phyloP scores from a whole-genome alignment of 2,888 invertebrate species.

The Drosophila meridionalis region DNA sequence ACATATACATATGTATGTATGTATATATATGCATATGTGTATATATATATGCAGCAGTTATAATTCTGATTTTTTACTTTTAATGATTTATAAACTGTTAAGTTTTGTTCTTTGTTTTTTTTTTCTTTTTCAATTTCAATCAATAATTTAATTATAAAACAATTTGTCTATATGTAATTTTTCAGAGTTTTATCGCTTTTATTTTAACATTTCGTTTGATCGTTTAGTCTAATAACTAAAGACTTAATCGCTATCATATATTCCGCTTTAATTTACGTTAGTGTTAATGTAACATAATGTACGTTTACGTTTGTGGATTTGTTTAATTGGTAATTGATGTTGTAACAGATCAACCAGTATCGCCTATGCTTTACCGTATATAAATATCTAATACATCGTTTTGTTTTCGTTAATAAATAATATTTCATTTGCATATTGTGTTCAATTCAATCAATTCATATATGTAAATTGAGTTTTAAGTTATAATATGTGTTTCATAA shows the following conservation, averaged over 20 bases:
- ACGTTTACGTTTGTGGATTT: slow-evolving; percentile 45
- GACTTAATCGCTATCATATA: slow-evolving; percentile 65
- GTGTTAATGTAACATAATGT: slow-evolving; percentile 66
- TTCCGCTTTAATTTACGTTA: slow-evolving; percentile 55
- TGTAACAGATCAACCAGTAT: slow-evolving; percentile 65
- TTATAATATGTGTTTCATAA: slow-evolving; percentile 76
- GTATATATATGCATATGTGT: slow-evolving; percentile 2
- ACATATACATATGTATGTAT: slow-evolving; percentile 45
- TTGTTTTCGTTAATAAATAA: slow-evolving; percentile 49
- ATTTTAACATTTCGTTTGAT: slow-evolving; percentile 42
- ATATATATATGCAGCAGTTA: slow-evolving; percentile 68
- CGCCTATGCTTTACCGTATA: slow-evolving; percentile 18
- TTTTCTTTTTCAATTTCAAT: slow-evolving; percentile 32
- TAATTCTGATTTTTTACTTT: slow-evolving; percentile 45
- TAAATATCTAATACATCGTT: slow-evolving; percentile 56
- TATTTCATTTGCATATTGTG: slow-evolving; percentile 55
- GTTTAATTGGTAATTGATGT: slow-evolving; percentile 64
- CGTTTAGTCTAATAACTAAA: slow-evolving; percentile 58
- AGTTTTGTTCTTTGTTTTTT: slow-evolving; percentile 30
- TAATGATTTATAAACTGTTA: slow-evolving; percentile 54
- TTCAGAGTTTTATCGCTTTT: slow-evolving; percentile 39
- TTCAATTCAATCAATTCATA: slow-evolving; percentile 58
- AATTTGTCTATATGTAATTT: slow-evolving; percentile 63
- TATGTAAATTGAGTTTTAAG: slow-evolving; percentile 47
- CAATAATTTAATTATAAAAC: slow-evolving; percentile 73